Conservation (phyloP, 2,113 vertebrate species). For the Phaethon lepturus region DNA sequence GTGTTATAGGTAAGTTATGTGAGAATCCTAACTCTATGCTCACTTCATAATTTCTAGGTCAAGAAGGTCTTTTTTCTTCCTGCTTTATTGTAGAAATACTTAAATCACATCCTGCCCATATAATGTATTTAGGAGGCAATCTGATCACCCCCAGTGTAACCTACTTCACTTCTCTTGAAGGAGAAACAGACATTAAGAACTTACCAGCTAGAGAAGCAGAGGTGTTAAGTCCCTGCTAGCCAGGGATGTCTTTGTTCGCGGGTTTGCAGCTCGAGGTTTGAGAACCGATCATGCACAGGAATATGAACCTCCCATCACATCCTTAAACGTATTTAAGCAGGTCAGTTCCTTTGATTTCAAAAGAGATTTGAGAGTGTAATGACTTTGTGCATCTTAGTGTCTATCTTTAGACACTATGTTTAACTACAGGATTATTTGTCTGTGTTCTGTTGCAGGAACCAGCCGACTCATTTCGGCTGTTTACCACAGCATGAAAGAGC, state of each 20-base stretch:
- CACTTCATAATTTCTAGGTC: background rate
- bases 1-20: background rate
- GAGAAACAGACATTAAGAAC: background rate
- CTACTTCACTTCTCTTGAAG: background rate
- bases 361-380: background rate
- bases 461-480: accelerated
- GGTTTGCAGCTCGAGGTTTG: background rate
- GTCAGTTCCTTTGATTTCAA: background rate
- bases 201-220: background rate
- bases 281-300: background rate
- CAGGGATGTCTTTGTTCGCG: background rate
- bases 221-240: background rate
- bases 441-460: background rate
- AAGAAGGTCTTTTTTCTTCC: background rate
- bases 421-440: background rate
- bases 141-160: background rate
- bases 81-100: background rate
- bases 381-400: background rate
- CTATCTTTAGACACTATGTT: background rate
- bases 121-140: background rate
- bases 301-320: background rate
- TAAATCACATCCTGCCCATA: background rate
- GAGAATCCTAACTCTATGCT: background rate
- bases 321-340: background rate
- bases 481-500: background rate